Conservation (phyloP, 2,888 invertebrate genomes). For the Microctonus hyperodae region DNA sequence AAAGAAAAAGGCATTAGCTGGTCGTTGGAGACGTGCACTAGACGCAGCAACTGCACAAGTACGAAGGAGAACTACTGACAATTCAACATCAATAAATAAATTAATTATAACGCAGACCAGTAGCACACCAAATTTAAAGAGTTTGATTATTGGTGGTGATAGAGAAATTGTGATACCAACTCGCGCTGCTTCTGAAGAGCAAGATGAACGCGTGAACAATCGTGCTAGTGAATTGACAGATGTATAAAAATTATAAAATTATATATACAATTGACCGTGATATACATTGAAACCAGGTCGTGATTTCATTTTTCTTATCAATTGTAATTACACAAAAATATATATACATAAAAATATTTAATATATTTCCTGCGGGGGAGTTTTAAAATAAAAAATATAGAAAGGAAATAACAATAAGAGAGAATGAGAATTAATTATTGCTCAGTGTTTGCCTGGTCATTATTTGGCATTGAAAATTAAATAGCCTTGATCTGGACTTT, state of each 20-base stretch:
- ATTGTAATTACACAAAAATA: not conserved
- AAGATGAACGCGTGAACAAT: slow-evolving; percentile 13
- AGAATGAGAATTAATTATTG: not conserved
- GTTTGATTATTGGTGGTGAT: slow-evolving; percentile 25
- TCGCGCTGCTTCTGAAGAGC: slow-evolving; percentile 22
- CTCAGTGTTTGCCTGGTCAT: not conserved
- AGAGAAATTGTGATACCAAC: slow-evolving; percentile 10
- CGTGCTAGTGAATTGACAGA: not conserved
- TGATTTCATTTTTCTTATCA: not conserved
- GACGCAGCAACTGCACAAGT: slow-evolving; percentile 31
- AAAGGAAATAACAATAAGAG: too few relatives aligned
- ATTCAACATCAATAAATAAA: slow-evolving; percentile 41
- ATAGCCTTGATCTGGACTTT: not conserved
- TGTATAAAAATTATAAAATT: not conserved
- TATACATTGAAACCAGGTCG: not conserved
- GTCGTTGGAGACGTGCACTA: slow-evolving; percentile 54
- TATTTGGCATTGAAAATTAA: not conserved
- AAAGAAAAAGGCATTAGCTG: slow-evolving; percentile 51
- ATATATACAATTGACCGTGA: not conserved
- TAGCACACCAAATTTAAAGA: slow-evolving; percentile 48
- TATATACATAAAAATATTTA: not conserved
- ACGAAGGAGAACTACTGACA: slow-evolving; percentile 48
- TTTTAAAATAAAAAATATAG: not conserved
- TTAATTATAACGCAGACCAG: slow-evolving; percentile 40
- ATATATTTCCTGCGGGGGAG: not conserved